Percentiles rank a stretch among this genome's conserved stretches.
These are phyloP conservation scores for Drosophila quasianomalipes DNA, from an alignment of 2,888 invertebrate species.

Conservation along the genomic window DNA sequence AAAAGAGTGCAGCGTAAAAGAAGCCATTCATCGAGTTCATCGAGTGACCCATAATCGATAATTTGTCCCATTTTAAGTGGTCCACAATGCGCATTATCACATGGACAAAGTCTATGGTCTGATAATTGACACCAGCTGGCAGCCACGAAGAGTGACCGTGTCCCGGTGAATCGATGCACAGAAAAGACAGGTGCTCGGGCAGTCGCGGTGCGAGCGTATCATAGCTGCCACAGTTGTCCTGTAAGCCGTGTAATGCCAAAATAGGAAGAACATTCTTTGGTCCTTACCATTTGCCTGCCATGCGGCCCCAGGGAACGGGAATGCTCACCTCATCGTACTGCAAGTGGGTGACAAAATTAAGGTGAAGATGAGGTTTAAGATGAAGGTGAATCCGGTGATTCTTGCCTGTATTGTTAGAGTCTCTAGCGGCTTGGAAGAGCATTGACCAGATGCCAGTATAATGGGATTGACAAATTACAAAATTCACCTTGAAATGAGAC, in stretches of 20 bases:
- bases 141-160: constrained; percentile 90
- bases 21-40: constrained; percentile 88
- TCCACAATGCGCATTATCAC: constrained; percentile 87
- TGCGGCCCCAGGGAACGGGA: constrained; percentile 89
- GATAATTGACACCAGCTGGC: constrained; percentile 87
- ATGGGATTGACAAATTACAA: constrained; percentile 2
- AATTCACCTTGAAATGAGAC: constrained; percentile 29
- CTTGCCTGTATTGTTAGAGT: constrained; percentile 61
- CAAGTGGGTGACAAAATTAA: constrained; percentile 14
- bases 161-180: constrained; percentile 90
- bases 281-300: constrained; percentile 91
- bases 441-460: constrained; percentile 28
- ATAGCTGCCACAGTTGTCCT: constrained; percentile 90
- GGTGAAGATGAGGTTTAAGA: neutral
- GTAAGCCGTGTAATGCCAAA: constrained; percentile 92
- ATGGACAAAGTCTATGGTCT: constrained; percentile 85
- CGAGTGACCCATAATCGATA: constrained; percentile 90
- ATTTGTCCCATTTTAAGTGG: constrained; percentile 89
- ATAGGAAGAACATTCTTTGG: constrained; percentile 88
- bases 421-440: constrained; percentile 45
- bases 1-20: constrained; percentile 88
- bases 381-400: neutral
- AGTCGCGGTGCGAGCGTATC: constrained; percentile 89
- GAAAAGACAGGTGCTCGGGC: constrained; percentile 85
- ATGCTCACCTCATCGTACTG: constrained; percentile 89